These are phyloP conservation scores for Sminthurides aquaticus DNA, from an alignment of 2,888 invertebrate species.

Conservation along the genomic window DNA sequence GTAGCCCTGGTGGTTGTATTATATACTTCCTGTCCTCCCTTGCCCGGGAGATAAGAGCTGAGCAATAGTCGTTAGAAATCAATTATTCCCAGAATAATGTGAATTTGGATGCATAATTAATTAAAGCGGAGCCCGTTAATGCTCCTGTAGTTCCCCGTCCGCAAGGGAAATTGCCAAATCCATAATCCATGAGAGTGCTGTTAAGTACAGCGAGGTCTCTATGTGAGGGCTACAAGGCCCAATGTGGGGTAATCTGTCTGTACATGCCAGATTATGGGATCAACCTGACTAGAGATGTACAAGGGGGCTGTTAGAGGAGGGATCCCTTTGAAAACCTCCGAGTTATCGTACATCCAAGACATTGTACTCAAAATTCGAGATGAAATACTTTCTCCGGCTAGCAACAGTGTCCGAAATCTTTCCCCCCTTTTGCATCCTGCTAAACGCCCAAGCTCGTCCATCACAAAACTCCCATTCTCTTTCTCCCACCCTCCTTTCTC, in stretches of 20 bases:
- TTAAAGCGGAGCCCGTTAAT: background rate
- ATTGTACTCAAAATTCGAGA: background rate
- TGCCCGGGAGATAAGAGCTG: background rate
- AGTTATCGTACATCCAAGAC: background rate
- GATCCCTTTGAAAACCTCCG: background rate
- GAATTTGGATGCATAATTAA: background rate
- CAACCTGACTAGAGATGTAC: background rate
- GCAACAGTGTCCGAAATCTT: background rate
- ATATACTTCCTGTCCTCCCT: too few relatives aligned
- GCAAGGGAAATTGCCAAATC: background rate
- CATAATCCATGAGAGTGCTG: background rate
- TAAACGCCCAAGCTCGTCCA: too few relatives aligned
- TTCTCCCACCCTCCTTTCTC: too few relatives aligned
- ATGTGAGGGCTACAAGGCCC: background rate
- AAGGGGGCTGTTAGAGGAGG: background rate
- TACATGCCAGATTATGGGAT: background rate
- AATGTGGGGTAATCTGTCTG: background rate
- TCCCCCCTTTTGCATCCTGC: too few relatives aligned
- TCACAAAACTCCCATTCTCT: too few relatives aligned
- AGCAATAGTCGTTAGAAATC: background rate
- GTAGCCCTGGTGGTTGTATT: too few relatives aligned
- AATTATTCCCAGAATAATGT: background rate
- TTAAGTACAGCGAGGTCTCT: background rate
- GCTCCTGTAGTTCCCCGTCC: background rate
- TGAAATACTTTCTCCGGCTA: background rate